A percentile compares a stretch with the other conserved stretches of the same genome.
Conservation (phyloP, 2,888 invertebrate species). For the Dryobota labecula region DNA sequence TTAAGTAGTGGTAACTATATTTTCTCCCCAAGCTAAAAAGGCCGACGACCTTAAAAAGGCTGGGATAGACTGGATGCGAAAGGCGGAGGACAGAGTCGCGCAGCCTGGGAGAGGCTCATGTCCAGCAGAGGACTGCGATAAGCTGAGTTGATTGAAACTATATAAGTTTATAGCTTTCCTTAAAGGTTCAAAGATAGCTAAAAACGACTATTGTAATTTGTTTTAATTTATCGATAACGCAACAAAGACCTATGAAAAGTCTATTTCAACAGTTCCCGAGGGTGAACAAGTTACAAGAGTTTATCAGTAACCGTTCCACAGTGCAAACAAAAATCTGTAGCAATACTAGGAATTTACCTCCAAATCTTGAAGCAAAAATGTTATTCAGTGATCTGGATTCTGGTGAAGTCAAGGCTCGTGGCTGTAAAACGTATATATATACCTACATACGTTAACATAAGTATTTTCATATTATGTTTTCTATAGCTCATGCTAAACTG, state of each 20-base stretch:
- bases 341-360: not conserved
- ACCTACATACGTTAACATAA: too few species aligned
- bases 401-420: not conserved
- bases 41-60: too few species aligned
- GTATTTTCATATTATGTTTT: not conserved
- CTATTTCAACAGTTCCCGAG: not conserved
- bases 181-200: not conserved
- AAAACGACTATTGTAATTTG: not conserved
- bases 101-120: too few species aligned
- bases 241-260: not conserved
- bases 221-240: not conserved
- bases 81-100: too few species aligned
- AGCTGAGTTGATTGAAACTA: too few species aligned
- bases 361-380: not conserved
- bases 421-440: not conserved
- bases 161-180: conserved; percentile 2
- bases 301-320: not conserved
- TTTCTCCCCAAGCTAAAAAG: too few species aligned
- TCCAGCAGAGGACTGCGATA: too few species aligned
- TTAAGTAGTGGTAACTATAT: too few species aligned
- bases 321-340: not conserved
- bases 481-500: not conserved
- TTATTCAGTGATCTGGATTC: not conserved
- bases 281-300: not conserved
- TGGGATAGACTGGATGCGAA: too few species aligned